Evolutionary conservation across 2,888 invertebrate species (phyloP).

Genomic region (Nesidiocoris tenuis): DNA sequence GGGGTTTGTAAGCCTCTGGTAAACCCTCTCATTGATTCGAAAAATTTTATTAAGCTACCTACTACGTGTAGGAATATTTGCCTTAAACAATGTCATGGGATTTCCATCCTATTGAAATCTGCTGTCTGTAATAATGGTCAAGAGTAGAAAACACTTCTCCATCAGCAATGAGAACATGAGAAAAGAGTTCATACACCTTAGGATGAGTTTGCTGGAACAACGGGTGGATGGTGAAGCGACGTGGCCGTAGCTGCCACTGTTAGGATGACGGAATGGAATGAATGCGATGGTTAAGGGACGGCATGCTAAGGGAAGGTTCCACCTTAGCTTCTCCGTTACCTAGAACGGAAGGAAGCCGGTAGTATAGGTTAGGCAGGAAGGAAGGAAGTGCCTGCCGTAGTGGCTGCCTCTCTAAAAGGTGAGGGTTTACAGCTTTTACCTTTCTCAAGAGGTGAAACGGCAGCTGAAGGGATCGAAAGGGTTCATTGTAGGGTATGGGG

Average conservation of each 20-base stretch:
- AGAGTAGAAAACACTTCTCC: too few species aligned
- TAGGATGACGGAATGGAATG: background rate
- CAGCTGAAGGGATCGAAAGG: background rate
- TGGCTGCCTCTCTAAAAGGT: slow-evolving; percentile 20
- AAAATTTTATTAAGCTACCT: too few species aligned
- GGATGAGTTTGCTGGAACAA: background rate
- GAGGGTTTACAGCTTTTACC: slow-evolving; percentile 36
- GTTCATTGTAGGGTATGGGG: background rate
- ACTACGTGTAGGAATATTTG: too few species aligned
- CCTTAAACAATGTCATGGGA: too few species aligned
- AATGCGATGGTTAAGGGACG: too few species aligned
- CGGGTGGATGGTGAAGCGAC: background rate
- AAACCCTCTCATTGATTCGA: too few species aligned
- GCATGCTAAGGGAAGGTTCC: background rate
- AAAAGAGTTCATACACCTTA: background rate
- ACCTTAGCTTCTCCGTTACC: background rate
- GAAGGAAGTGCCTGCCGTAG: background rate
- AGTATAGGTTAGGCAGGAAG: background rate
- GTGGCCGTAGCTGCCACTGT: background rate
- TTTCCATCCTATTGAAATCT: too few species aligned
- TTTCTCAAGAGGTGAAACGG: background rate
- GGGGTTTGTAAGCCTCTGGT: too few species aligned
- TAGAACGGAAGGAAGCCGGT: background rate
- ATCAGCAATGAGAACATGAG: background rate
- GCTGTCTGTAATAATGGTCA: too few species aligned